Evolutionary conservation across 1,140 invertebrate species (phyloP), one percentile per base, ranked within the genome.

Genomic region (Aphis gossypii): DNA sequence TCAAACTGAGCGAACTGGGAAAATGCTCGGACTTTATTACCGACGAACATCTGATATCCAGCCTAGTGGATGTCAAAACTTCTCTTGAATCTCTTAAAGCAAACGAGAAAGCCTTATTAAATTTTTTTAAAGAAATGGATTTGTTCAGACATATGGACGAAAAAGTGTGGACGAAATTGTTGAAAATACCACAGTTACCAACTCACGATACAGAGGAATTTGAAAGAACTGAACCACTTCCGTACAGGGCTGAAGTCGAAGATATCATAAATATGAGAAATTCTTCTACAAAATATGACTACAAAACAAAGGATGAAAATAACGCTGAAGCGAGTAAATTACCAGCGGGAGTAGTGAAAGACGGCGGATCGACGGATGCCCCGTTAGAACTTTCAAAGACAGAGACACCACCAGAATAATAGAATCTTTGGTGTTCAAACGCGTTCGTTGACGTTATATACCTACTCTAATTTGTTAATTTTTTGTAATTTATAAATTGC

Each of bases 291-390:
- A 46, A 46, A 46, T 46, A 46, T 46, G 46, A 46, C 46, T 1
- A 11, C 0, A 46, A 11, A 46, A 0, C 11, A 46, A 6, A 46
- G 11, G 8, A 46, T 11, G 46, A 8, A 11, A 11, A 46, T 46
- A 46, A 46, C 46, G 46, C 9, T 11, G 46, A 46, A 46, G 8
- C 11, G 11, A 46, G 11, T 46, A 0, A 46, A 46, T 11, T 0
- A 14, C 46, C 9, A 46, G 11, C 46, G 46, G 46, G 8, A 1
- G 8, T 2, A 38, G 38, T 38, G 38, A 41, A 41, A 41, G 1
- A 41, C 3, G 38, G 2, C 3, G 38, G 3, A 41, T 41, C 38
- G 38, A 1, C 1, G 0, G 1, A 2, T 41, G 1, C 0, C 1
- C 38, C 38, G 38, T 41, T 41, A 41, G 1, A 2, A 41, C 38